Percentiles rank a stretch among this genome's conserved stretches.
Conservation (phyloP, 2,797 vertebrate species). For the Paedocypris micromegethes region DNA sequence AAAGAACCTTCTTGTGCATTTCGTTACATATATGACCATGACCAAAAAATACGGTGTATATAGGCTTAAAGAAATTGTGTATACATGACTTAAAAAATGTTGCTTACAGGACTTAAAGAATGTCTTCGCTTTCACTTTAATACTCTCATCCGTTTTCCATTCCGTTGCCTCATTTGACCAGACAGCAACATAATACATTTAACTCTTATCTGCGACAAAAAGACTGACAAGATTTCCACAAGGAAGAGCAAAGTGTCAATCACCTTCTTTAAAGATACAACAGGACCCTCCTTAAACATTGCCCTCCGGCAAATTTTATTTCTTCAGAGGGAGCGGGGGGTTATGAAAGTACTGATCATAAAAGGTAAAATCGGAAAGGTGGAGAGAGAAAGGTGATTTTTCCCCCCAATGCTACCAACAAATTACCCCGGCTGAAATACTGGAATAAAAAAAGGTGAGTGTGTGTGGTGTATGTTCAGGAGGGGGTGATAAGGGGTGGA, state of each 20-base stretch:
- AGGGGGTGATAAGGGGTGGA: conserved; percentile 11
- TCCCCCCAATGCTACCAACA: conserved; percentile 87
- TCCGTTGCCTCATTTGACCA: not conserved
- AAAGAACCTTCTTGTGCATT: too few species aligned
- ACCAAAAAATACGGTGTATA: too few species aligned
- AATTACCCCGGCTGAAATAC: conserved; percentile 91
- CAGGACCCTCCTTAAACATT: conserved; percentile 75
- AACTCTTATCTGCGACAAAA: conserved; percentile 48
- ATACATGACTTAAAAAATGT: too few species aligned
- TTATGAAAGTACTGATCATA: not conserved
- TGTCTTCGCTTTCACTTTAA: not conserved
- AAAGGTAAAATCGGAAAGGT: conserved; percentile 61
- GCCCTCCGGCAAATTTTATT: conserved; percentile 31
- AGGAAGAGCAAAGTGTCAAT: conserved; percentile 84
- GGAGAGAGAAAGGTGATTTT: conserved; percentile 70
- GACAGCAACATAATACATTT: not conserved
- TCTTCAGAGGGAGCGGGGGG: not conserved
- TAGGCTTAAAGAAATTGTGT: too few species aligned
- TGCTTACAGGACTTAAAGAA: too few species aligned
- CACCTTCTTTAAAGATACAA: conserved; percentile 76
- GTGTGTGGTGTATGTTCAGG: conserved; percentile 8
- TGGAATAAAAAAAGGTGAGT: conserved; percentile 59
- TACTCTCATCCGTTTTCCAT: not conserved
- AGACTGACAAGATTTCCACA: conserved; percentile 69
- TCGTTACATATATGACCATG: too few species aligned